A percentile compares a stretch with the other conserved stretches of the same genome.
Evolutionary conservation across 1,140 invertebrate genomes (phyloP).

Genomic region (Drosophila kanapiae): DNA sequence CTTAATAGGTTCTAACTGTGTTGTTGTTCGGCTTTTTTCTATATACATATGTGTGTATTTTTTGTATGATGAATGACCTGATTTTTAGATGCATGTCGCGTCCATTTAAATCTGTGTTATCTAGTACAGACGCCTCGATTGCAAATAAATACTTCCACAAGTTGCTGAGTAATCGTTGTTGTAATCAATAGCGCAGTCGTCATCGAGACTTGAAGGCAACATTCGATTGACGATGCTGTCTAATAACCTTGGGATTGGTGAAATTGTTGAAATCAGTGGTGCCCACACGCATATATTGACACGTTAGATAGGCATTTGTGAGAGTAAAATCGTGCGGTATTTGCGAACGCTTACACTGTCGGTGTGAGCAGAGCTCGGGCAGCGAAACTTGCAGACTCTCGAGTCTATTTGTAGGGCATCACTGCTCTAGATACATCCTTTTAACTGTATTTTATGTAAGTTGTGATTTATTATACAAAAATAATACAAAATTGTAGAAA

Average conservation of each 20-base stretch:
- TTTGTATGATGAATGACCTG: slow-evolving; percentile 1
- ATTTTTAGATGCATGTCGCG: slow-evolving; percentile 9
- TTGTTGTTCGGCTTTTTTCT: not conserved
- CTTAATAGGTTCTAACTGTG: not conserved
- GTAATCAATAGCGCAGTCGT: slow-evolving; percentile 12
- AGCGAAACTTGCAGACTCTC: too few relatives aligned
- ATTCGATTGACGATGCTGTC: not conserved
- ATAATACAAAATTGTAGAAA: slow-evolving; percentile 15
- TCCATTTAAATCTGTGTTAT: slow-evolving; percentile 2
- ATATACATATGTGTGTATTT: not conserved
- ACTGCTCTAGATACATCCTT: not conserved
- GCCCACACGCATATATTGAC: too few relatives aligned
- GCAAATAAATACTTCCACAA: slow-evolving; percentile 9
- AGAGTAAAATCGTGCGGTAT: too few relatives aligned
- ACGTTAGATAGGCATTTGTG: too few relatives aligned
- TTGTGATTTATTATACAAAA: slow-evolving; percentile 14
- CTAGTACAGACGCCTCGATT: slow-evolving; percentile 3
- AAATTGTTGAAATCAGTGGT: not conserved
- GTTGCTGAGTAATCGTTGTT: slow-evolving; percentile 5
- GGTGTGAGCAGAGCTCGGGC: too few relatives aligned
- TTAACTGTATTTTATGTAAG: not conserved
- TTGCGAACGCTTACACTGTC: too few relatives aligned
- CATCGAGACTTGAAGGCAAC: slow-evolving; percentile 13
- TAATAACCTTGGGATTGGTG: not conserved
- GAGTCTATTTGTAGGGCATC: too few relatives aligned